These are phyloP conservation scores for Aphodius granarius DNA, from an alignment of 2,888 invertebrate genomes.

Conservation along the genomic window DNA sequence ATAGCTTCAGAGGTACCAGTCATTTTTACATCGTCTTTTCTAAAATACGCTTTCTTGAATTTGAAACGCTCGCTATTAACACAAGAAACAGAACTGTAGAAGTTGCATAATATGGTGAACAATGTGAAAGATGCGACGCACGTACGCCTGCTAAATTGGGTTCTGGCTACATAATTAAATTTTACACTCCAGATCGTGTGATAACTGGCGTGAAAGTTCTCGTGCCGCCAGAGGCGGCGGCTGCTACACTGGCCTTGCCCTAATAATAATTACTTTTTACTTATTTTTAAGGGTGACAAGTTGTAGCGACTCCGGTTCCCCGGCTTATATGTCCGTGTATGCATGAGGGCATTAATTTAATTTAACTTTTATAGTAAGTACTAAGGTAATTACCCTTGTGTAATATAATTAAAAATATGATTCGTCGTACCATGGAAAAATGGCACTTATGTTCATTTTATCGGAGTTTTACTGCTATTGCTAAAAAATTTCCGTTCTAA, in stretches of 20 bases:
- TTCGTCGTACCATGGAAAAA: not conserved
- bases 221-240: not conserved
- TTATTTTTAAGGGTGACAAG: not conserved
- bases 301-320: not conserved
- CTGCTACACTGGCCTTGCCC: not conserved
- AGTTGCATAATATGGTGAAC: not conserved
- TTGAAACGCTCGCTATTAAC: not conserved
- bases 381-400: not conserved
- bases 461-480: no score
- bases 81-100: not conserved
- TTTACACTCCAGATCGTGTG: not conserved
- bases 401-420: not conserved
- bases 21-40: no score
- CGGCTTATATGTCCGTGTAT: not conserved
- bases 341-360: not conserved
- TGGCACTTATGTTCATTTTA: no score
- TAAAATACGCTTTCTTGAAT: no score
- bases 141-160: not conserved
- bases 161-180: not conserved
- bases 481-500: no score
- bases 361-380: not conserved
- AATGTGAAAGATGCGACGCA: not conserved
- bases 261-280: not conserved
- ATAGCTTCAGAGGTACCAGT: no score
- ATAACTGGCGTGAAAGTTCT: not conserved